phyloP scores from a whole-genome alignment of 2,888 invertebrate species.

The Synergus gifuensis region DNA sequence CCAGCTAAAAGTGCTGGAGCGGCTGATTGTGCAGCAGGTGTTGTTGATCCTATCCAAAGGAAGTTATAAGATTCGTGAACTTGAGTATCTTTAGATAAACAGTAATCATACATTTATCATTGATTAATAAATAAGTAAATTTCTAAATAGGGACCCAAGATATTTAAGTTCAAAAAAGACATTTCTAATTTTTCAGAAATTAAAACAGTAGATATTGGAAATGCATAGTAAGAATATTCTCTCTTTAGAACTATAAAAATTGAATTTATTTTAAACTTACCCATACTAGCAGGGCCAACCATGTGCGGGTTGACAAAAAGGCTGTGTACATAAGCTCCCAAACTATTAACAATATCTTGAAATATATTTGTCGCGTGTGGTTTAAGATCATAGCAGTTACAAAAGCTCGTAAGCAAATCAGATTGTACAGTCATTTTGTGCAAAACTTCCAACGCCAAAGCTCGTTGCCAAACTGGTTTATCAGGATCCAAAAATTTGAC shows the following conservation, averaged over 20 bases:
- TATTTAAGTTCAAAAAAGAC: background rate
- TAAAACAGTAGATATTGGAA: too few species aligned
- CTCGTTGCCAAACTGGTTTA: constrained; percentile 97
- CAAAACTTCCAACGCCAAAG: constrained; percentile 95
- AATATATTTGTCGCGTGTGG: constrained; percentile 95
- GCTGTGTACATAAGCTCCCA: constrained; percentile 96
- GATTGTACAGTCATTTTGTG: constrained; percentile 96
- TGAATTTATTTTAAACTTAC: constrained; percentile 53
- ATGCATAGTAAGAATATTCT: background rate
- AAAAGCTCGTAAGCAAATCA: constrained; percentile 92
- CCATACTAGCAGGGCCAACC: constrained; percentile 78
- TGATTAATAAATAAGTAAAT: background rate
- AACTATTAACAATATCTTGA: constrained; percentile 95
- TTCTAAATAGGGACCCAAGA: background rate
- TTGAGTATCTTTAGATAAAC: constrained; percentile 20
- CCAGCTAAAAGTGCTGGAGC: constrained; percentile 83
- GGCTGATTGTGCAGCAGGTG: constrained; percentile 80
- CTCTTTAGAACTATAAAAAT: background rate
- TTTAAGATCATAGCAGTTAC: constrained; percentile 96
- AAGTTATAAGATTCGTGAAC: constrained; percentile 12
- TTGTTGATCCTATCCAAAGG: constrained; percentile 69
- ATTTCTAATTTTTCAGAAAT: too few species aligned
- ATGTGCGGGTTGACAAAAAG: constrained; percentile 88
- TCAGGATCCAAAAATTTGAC: constrained; percentile 98
- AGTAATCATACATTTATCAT: constrained; percentile 6